Conservation (phyloP, 2,113 vertebrate species). For the Spheniscus mendiculus region DNA sequence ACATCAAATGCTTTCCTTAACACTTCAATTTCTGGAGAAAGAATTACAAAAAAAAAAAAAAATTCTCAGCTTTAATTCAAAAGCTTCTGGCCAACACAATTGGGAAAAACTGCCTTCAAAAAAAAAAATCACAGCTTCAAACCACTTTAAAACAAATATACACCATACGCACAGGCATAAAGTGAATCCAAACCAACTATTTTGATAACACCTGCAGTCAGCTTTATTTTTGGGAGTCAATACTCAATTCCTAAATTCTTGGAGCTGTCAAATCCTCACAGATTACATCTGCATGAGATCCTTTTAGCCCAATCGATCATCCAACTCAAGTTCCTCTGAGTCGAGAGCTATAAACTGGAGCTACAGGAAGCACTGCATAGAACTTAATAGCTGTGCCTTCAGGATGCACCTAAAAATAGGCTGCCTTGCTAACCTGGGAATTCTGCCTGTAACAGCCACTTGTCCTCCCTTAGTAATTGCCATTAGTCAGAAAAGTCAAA, state of each 20-base stretch:
- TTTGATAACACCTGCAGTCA: neutral
- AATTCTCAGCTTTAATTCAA: neutral
- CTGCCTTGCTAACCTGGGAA: conserved; percentile 44
- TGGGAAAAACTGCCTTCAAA: neutral
- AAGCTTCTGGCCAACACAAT: neutral
- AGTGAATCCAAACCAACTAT: neutral
- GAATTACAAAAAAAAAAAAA: neutral
- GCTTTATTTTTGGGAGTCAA: neutral
- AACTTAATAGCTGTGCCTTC: neutral
- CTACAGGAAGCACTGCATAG: neutral
- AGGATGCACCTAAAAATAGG: conserved; percentile 33
- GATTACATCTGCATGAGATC: neutral
- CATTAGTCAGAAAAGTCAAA: conserved; percentile 38
- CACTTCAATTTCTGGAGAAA: neutral
- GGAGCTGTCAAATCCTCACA: neutral
- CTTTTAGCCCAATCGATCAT: neutral
- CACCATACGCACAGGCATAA: too few species aligned
- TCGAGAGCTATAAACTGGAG: neutral
- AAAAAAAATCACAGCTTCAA: neutral
- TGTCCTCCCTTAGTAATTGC: conserved; percentile 24
- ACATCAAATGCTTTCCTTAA: neutral
- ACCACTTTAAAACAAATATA: neutral
- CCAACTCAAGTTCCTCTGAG: neutral
- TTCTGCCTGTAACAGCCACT: conserved; percentile 18
- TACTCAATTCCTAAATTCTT: neutral